A percentile compares a stretch with the other conserved stretches of the same genome.
phyloP scores from a whole-genome alignment of 2,797 vertebrate species.

The Lindbergichthys nudifrons region DNA sequence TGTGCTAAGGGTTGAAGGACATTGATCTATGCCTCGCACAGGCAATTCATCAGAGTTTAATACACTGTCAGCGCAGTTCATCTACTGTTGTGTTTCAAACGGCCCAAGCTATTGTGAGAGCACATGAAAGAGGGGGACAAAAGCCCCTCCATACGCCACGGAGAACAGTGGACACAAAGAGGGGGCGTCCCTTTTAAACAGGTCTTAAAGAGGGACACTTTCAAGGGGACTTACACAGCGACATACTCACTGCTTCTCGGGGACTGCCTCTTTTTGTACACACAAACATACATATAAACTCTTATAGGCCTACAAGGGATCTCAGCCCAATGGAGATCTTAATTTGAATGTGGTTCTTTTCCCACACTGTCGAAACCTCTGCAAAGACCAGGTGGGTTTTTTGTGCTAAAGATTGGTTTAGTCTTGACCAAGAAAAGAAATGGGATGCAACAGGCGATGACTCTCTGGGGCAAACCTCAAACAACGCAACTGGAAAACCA shows the following conservation, averaged over 20 bases:
- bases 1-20: conserved; percentile 86
- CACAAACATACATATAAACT: conserved; percentile 84
- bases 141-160: conserved; percentile 83
- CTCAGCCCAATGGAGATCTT: conserved; percentile 73
- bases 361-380: conserved; percentile 33
- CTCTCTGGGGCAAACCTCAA: conserved; percentile 41
- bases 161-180: conserved; percentile 87
- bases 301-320: conserved; percentile 76
- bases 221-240: conserved; percentile 85
- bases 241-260: conserved; percentile 78
- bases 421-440: conserved; percentile 37
- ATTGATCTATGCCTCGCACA: conserved; percentile 87
- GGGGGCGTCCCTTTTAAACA: conserved; percentile 88
- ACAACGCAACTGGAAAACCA: conserved; percentile 65
- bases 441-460: conserved; percentile 51
- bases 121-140: conserved; percentile 88
- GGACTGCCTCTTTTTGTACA: conserved; percentile 76
- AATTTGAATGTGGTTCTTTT: conserved; percentile 73
- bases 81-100: conserved; percentile 89
- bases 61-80: conserved; percentile 90
- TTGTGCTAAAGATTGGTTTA: conserved; percentile 43
- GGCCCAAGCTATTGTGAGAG: conserved; percentile 82
- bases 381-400: conserved; percentile 37
- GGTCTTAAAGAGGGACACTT: conserved; percentile 84
- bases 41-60: conserved; percentile 89